Percentiles rank a stretch among this genome's conserved stretches.
Conservation (phyloP, 2,113 vertebrate genomes). For the Periophthalmus modestus region DNA sequence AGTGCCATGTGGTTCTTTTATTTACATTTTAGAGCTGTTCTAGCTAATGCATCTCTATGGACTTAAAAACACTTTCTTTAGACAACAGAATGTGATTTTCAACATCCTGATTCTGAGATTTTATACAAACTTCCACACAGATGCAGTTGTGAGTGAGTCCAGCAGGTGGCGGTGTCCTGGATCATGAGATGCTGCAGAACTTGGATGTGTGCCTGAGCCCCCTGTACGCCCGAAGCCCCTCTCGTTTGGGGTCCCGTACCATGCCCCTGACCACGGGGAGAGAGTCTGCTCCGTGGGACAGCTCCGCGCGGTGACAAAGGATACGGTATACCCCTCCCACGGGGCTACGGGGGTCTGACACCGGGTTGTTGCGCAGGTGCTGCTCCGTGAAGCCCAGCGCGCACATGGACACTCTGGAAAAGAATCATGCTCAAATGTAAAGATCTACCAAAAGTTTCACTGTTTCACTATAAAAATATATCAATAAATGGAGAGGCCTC, state of each 20-base stretch:
- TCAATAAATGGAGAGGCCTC: too few species aligned
- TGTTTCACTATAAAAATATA: too few species aligned
- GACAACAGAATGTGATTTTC: too few species aligned
- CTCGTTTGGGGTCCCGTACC: conserved; percentile 79
- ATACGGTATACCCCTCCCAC: conserved; percentile 89
- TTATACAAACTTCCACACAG: too few species aligned
- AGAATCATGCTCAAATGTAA: too few species aligned
- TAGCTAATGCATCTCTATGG: too few species aligned
- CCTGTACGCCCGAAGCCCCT: conserved; percentile 75
- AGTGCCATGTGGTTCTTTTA: too few species aligned
- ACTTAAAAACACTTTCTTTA: too few species aligned
- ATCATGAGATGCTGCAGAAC: conserved; percentile 88
- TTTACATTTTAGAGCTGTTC: too few species aligned
- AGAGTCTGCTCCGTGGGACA: conserved; percentile 78
- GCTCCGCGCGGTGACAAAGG: conserved; percentile 84
- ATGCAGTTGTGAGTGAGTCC: background rate
- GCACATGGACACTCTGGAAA: background rate
- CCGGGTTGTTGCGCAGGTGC: conserved; percentile 81
- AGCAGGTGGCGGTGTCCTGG: background rate
- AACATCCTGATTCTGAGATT: too few species aligned
- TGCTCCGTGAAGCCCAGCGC: conserved; percentile 84
- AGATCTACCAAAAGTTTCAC: background rate
- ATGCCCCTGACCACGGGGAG: conserved; percentile 80
- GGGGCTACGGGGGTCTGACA: conserved; percentile 79
- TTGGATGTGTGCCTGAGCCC: conserved; percentile 88